Conservation (phyloP, 2,888 invertebrate species). For the Epinotia ramella region DNA sequence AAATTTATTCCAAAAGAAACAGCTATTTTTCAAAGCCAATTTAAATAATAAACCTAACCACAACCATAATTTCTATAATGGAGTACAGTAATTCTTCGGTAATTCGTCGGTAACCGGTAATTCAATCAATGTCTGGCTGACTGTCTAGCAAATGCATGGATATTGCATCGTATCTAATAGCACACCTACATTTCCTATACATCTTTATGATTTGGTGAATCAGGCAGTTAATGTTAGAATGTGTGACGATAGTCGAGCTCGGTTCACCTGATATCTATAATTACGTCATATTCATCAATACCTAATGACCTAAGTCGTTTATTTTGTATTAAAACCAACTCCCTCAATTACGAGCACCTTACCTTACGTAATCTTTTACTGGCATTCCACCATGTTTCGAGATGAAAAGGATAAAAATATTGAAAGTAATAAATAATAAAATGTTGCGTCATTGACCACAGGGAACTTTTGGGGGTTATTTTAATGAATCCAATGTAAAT, state of each 20-base stretch:
- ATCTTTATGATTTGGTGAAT: background rate
- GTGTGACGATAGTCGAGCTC: slow-evolving; percentile 14
- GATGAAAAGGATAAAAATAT: background rate
- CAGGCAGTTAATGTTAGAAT: slow-evolving; percentile 18
- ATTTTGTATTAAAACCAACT: slow-evolving; percentile 28
- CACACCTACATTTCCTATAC: background rate
- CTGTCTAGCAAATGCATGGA: background rate
- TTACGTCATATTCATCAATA: slow-evolving; percentile 28
- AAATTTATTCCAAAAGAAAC: too few relatives aligned
- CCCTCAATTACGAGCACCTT: background rate
- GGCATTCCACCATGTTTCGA: background rate
- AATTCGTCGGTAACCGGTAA: too few relatives aligned
- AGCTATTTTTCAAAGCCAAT: too few relatives aligned
- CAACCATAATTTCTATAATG: too few relatives aligned
- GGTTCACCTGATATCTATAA: slow-evolving; percentile 18
- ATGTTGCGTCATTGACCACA: background rate
- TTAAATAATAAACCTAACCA: too few relatives aligned
- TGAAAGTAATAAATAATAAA: background rate
- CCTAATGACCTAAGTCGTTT: slow-evolving; percentile 16
- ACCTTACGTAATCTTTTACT: slow-evolving; percentile 1
- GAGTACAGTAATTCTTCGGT: too few relatives aligned
- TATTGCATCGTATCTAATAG: background rate
- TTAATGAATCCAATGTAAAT: background rate
- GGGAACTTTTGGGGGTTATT: background rate
- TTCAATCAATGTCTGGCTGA: slow-evolving; percentile 3